phyloP scores from a whole-genome alignment of 37 sponge, comb jelly and placozoan species.

The Mnemiopsis leidyi region DNA sequence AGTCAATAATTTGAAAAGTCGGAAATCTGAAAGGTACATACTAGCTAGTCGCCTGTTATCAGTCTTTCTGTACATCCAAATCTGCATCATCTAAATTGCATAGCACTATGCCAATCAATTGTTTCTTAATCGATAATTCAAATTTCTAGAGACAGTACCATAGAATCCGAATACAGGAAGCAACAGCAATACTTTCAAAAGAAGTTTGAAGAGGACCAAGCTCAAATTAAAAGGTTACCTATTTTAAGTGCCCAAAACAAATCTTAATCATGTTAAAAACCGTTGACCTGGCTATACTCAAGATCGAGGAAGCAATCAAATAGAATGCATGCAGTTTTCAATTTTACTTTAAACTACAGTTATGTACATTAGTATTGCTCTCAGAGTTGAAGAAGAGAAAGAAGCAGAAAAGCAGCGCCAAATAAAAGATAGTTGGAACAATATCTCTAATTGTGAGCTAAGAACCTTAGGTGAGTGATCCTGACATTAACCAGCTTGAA shows the following conservation, averaged over 20 bases:
- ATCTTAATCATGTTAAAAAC: background rate
- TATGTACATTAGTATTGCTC: background rate
- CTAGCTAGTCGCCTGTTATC: no score
- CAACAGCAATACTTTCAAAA: slow-evolving; percentile 36
- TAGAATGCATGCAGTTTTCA: no score
- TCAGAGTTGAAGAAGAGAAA: background rate
- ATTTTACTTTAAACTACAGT: no score
- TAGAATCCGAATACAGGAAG: slow-evolving; percentile 5
- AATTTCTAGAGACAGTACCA: background rate
- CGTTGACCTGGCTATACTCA: background rate
- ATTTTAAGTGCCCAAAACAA: background rate
- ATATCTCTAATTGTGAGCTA: background rate
- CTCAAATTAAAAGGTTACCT: background rate
- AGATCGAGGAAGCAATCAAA: background rate
- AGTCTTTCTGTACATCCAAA: no score
- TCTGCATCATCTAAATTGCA: no score
- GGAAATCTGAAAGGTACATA: slow-evolving; percentile 12
- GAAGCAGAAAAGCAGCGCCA: slow-evolving; percentile 40
- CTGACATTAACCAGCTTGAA: no score
- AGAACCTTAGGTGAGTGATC: slow-evolving; percentile 18
- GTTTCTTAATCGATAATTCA: no score
- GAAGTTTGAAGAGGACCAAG: slow-evolving; percentile 45
- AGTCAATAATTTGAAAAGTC: background rate
- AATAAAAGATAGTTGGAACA: slow-evolving; percentile 13
- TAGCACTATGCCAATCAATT: no score